These are phyloP conservation scores for Falcunculus frontatus DNA, from an alignment of 2,113 vertebrate genomes.

Conservation along the genomic window DNA sequence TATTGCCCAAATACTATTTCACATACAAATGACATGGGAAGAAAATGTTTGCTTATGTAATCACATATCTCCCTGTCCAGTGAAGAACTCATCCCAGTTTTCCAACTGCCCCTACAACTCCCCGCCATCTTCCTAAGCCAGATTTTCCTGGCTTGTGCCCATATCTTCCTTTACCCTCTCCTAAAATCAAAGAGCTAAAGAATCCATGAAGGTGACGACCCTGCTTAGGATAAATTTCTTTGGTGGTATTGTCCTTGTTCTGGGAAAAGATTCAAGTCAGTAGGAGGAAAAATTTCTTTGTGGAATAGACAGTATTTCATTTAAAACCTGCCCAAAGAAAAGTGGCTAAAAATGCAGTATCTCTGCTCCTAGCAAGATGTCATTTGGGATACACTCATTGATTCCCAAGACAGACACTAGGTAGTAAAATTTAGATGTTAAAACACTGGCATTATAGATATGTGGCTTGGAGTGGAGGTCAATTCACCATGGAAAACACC, in stretches of 20 bases:
- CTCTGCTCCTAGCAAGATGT: background rate
- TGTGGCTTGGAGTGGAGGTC: background rate
- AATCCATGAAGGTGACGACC: accelerated
- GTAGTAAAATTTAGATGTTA: background rate
- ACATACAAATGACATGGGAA: background rate
- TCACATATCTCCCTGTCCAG: background rate
- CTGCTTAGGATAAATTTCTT: background rate
- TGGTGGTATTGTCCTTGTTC: background rate
- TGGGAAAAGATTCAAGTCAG: background rate
- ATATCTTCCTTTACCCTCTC: background rate
- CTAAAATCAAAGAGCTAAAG: background rate
- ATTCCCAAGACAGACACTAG: background rate
- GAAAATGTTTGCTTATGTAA: background rate
- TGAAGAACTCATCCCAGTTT: background rate
- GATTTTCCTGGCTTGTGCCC: background rate
- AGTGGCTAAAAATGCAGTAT: background rate
- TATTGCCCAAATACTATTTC: background rate
- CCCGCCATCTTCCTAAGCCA: background rate
- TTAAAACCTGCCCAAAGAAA: background rate
- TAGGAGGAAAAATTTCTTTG: background rate
- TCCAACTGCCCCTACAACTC: background rate
- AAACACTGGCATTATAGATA: background rate
- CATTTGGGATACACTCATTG: background rate
- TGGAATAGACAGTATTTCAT: background rate
- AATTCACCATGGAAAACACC: background rate